Percentiles rank a stretch among this genome's conserved stretches.
Conservation (phyloP, 2,113 vertebrate species). For the Noctilio leporinus region DNA sequence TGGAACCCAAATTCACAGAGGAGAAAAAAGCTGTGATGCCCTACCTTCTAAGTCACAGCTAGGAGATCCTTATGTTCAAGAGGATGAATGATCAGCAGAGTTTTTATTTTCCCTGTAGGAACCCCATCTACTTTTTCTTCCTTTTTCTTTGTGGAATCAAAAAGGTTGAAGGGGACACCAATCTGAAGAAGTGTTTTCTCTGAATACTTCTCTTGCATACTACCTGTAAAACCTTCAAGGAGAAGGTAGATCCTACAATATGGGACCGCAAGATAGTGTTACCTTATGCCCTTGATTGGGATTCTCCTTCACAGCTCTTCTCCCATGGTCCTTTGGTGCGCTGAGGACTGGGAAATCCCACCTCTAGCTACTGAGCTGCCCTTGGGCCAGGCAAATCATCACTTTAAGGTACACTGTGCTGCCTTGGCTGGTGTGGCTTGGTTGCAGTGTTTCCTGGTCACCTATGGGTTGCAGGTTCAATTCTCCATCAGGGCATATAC, state of each 20-base stretch:
- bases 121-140: neutral
- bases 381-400: neutral
- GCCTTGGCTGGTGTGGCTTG: no score
- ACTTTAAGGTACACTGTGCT: neutral
- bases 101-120: neutral
- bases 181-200: neutral
- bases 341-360: neutral
- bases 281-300: neutral
- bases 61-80: neutral
- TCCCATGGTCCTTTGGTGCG: neutral
- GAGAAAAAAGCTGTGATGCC: neutral
- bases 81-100: neutral
- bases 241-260: neutral
- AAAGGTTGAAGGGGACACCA: conserved; percentile 1
- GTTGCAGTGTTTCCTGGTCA: no score
- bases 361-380: neutral
- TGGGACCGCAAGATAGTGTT: neutral
- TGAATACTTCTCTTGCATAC: neutral
- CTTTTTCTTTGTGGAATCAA: neutral
- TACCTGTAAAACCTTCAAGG: neutral
- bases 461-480: no score
- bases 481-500: no score
- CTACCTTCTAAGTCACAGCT: neutral
- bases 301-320: neutral
- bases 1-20: neutral